Evolutionary conservation across 2,888 invertebrate species (phyloP), one percentile per base, ranked within the genome.

Genomic region (Hypomecis punctinalis): DNA sequence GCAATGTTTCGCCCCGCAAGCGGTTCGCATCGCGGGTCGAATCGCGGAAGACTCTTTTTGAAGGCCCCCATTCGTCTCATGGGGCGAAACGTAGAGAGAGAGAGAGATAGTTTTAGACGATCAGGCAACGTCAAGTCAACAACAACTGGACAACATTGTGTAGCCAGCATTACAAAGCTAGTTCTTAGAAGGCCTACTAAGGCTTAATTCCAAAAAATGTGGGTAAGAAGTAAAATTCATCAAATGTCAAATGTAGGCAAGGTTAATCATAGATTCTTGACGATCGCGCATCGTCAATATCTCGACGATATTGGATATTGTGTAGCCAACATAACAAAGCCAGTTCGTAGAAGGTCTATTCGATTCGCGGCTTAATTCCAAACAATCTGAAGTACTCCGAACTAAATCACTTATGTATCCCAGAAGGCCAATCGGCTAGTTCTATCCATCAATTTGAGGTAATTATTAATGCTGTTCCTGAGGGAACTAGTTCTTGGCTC

Each of bases 391-490:
- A 61, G 48, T 60, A 60, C 45, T 66, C 45, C n/a, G 11, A 61
- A 66, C 56, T 66, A 66, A 56, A 53, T 66, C 43, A 53, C 48
- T 57, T 57, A 54, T 58, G 39, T 53, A 54, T 66, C 61, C 65
- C 61, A 10, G 53, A 53, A 33, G 53, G 52, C 23, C 60, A 42
- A 65, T 65, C 56, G 55, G 52, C 52, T 61, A 48, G 48, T 52
- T 61, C 43, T 53, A 66, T 66, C 65, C 57, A 66, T 66, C 65
- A 57, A 48, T 66, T 66, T 35, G 39, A 48, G 52, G 13, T 57
- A 52, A 66, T 65, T 61, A 64, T 61, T 47, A 57, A 56, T 65
- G 52, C 52, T 9, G 53, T 13, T 56, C 64, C 49, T 46, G 6
- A 5, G 48, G 35, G 51, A 52, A n/a, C 9, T 46, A 5, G 6